Percentiles rank a stretch among this genome's conserved stretches.
Evolutionary conservation across 2,113 vertebrate species (phyloP).

Genomic region (Mormyrus iriodes): DNA sequence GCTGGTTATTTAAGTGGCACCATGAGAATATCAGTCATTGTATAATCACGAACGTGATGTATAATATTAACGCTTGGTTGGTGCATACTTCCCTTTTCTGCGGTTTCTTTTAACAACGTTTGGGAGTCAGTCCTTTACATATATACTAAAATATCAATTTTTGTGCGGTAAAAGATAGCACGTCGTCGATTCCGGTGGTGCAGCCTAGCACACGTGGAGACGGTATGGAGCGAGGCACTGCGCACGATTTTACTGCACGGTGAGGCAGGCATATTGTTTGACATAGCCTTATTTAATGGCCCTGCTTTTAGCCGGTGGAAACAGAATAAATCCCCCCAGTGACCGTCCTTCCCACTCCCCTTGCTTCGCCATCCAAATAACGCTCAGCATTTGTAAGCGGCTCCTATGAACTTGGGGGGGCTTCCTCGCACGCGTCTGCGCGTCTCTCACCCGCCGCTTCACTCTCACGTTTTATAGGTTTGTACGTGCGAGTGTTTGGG

Average conservation of each 20-base stretch:
- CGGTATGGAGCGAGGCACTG: not conserved
- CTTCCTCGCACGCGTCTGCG: not conserved
- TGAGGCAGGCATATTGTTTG: not conserved
- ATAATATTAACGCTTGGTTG: not conserved
- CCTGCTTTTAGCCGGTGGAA: not conserved
- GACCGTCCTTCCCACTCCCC: not conserved
- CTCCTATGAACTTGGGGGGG: not conserved
- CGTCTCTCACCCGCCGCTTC: not conserved
- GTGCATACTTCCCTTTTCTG: not conserved
- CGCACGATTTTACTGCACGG: not conserved
- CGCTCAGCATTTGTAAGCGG: not conserved
- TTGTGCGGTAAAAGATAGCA: not conserved
- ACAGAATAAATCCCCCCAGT: not conserved
- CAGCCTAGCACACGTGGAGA: not conserved
- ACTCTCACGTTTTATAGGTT: not conserved
- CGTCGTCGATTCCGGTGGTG: not conserved
- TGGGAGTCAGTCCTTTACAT: not conserved
- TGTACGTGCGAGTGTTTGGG: not conserved
- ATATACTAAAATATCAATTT: not conserved
- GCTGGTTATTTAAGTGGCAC: not conserved
- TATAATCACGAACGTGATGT: not conserved
- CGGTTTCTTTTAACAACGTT: not conserved
- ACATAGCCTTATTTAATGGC: not conserved
- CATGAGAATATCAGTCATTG: not conserved
- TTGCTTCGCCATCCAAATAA: not conserved